Conservation (phyloP, 2,113 vertebrate species). For the Thamnaconus septentrionalis region DNA sequence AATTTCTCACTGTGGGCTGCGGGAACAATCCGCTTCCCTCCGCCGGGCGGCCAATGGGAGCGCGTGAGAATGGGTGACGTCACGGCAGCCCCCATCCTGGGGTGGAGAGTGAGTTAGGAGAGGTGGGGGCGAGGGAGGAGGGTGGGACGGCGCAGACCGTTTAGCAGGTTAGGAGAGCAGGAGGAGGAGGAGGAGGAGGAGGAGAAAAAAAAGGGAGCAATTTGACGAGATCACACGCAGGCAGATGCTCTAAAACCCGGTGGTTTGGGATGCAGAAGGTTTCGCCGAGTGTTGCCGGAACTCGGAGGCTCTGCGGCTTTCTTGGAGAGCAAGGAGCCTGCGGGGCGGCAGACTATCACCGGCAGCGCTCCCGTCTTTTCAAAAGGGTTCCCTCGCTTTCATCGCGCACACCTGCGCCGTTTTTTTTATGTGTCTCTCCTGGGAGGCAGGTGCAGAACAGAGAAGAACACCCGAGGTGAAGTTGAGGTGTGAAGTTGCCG, state of each 20-base stretch:
- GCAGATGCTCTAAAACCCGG: constrained; percentile 13
- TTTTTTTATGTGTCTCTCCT: constrained; percentile 28
- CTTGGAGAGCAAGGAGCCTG: constrained; percentile 47
- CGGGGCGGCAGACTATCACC: constrained; percentile 52
- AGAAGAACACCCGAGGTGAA: constrained; percentile 1
- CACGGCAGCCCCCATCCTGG: constrained; percentile 55
- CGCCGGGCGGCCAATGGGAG: constrained; percentile 61
- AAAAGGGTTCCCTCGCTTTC: constrained; percentile 40
- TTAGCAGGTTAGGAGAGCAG: constrained; percentile 53
- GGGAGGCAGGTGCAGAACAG: constrained; percentile 6
- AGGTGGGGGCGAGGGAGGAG: constrained; percentile 14
- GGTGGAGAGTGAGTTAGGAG: constrained; percentile 47
- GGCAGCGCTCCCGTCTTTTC: constrained; percentile 52
- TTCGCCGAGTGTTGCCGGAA: constrained; percentile 47
- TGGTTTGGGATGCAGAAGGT: constrained; percentile 52
- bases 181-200: constrained; percentile 9
- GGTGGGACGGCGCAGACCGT: constrained; percentile 44
- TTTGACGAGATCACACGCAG: constrained; percentile 34
- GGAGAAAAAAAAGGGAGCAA: constrained; percentile 18
- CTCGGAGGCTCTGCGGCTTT: constrained; percentile 47
- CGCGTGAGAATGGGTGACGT: constrained; percentile 66
- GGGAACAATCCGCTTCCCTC: constrained; percentile 67
- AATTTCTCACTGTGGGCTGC: constrained; percentile 61
- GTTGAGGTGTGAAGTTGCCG: neutral
- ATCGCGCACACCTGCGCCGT: constrained; percentile 40